Conservation (phyloP, 2,113 vertebrate genomes). For the Syngnathus floridae region DNA sequence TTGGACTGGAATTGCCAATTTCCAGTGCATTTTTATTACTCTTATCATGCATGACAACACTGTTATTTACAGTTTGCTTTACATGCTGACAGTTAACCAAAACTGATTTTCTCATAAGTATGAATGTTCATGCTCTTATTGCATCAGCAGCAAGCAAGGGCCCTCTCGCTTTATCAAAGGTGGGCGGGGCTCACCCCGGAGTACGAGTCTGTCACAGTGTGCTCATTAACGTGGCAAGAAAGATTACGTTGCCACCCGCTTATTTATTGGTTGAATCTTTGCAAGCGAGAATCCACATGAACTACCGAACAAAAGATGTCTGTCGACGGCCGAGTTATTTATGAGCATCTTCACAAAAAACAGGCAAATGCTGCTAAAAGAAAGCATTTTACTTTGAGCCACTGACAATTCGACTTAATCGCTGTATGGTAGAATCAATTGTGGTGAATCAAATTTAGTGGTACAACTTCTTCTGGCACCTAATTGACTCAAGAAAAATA, state of each 20-base stretch:
- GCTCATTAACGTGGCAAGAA: not conserved
- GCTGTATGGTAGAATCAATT: too few species aligned
- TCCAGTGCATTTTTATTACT: not conserved
- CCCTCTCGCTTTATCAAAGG: not conserved
- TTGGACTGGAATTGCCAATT: not conserved
- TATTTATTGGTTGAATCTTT: not conserved
- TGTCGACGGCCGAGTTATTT: not conserved
- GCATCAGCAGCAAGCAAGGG: not conserved
- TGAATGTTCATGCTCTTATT: not conserved
- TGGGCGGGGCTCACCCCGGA: not conserved
- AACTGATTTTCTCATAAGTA: not conserved
- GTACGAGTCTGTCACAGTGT: not conserved
- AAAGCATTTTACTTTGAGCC: too few species aligned
- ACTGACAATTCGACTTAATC: too few species aligned
- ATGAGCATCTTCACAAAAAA: not conserved
- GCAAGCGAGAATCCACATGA: not conserved
- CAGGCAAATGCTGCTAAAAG: too few species aligned
- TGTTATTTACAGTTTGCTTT: not conserved
- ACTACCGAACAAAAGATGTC: not conserved
- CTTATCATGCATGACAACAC: not conserved
- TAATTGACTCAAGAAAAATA: too few species aligned
- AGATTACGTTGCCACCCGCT: not conserved
- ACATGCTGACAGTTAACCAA: not conserved
- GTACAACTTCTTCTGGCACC: too few species aligned
- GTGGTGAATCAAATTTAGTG: too few species aligned